phyloP scores from a whole-genome alignment of 2,113 vertebrate species.

The Connochaetes taurinus region DNA sequence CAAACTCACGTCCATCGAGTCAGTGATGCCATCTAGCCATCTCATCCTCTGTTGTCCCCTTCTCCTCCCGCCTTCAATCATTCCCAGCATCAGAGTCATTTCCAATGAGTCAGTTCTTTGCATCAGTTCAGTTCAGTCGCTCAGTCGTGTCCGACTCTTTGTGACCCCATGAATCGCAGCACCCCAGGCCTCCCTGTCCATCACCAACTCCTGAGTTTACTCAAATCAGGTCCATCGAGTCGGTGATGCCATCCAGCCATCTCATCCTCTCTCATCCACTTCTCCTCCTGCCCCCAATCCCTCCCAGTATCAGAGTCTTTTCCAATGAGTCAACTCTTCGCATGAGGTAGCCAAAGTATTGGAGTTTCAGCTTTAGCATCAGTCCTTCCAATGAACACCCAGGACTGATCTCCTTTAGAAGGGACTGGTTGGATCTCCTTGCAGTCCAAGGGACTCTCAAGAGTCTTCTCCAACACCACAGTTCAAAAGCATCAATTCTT shows the following conservation, averaged over 20 bases:
- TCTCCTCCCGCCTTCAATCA: neutral
- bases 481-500: neutral
- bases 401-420: neutral
- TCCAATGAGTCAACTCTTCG: neutral
- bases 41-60: neutral
- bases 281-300: neutral
- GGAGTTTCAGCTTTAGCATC: neutral
- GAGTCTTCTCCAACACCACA: neutral
- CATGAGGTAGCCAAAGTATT: neutral
- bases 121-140: neutral
- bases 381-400: neutral
- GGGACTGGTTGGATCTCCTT: neutral
- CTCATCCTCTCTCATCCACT: neutral
- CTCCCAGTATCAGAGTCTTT: neutral
- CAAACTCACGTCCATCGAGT: neutral
- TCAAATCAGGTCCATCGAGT: neutral
- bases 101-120: neutral
- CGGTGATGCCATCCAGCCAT: neutral
- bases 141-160: accelerated
- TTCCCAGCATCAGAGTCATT: neutral
- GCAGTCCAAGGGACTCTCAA: neutral
- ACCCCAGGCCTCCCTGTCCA: neutral
- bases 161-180: neutral
- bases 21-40: neutral
- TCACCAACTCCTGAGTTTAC: neutral